Evolutionary conservation across 2,797 vertebrate species (phyloP).

Genomic region (Dromococcyx pavoninus): DNA sequence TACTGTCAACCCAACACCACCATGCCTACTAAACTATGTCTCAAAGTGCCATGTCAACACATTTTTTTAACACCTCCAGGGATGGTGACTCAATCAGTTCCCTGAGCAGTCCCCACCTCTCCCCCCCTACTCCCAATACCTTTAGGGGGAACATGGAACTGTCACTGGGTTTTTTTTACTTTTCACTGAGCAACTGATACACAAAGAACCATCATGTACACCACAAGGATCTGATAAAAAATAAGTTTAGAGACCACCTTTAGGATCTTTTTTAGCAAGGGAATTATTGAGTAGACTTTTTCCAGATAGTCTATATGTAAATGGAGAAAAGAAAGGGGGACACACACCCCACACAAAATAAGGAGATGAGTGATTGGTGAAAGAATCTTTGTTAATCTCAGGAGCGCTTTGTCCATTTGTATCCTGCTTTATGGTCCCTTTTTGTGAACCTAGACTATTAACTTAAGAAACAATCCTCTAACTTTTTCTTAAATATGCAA

Average conservation of each 20-base stretch:
- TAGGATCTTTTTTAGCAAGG: neutral
- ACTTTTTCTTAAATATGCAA: neutral
- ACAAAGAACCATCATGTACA: neutral
- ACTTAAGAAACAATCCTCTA: neutral
- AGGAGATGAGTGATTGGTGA: neutral
- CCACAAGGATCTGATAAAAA: neutral
- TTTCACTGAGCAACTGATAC: neutral
- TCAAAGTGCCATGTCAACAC: no score
- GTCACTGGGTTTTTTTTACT: neutral
- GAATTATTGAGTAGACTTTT: neutral
- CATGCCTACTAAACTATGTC: no score
- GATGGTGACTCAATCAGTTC: no score
- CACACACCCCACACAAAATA: neutral
- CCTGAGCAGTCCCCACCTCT: no score
- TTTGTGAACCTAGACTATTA: neutral
- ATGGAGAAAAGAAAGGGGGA: accelerated
- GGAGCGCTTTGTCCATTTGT: neutral
- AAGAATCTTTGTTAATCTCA: neutral
- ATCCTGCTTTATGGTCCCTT: neutral
- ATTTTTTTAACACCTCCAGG: no score
- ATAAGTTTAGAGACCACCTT: neutral
- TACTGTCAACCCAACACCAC: no score
- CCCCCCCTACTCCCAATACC: no score
- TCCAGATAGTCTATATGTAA: neutral
- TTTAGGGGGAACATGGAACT: neutral